Percentiles rank a stretch among this genome's conserved stretches.
phyloP scores from a whole-genome alignment of 2,113 vertebrate genomes.

The Lophius piscatorius region DNA sequence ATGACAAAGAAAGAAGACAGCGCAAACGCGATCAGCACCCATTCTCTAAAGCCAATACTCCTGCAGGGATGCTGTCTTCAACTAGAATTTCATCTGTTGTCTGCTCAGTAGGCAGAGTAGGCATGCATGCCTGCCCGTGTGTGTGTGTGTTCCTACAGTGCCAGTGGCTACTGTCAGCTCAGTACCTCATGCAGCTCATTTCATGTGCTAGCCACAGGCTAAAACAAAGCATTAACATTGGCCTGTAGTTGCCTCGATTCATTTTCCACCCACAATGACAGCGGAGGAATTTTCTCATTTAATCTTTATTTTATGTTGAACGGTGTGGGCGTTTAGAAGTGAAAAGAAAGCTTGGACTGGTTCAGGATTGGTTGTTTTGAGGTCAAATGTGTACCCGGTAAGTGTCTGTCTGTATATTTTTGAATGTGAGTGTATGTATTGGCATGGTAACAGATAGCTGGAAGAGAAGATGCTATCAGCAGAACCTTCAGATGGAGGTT shows the following conservation, averaged over 20 bases:
- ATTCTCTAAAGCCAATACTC: constrained; percentile 71
- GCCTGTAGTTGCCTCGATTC: constrained; percentile 73
- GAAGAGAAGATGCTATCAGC: constrained; percentile 55
- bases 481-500: constrained; percentile 60
- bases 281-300: constrained; percentile 63
- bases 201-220: constrained; percentile 70
- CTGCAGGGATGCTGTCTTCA: constrained; percentile 67
- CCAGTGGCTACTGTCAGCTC: constrained; percentile 76
- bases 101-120: constrained; percentile 43
- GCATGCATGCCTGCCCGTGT: constrained; percentile 26
- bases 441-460: constrained; percentile 60
- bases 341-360: constrained; percentile 56
- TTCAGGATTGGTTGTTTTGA: constrained; percentile 50
- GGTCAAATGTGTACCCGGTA: constrained; percentile 40
- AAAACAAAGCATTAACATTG: constrained; percentile 77
- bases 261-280: constrained; percentile 75
- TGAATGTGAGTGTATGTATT: constrained; percentile 37
- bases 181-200: constrained; percentile 66
- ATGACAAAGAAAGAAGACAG: constrained; percentile 63
- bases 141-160: constrained; percentile 13
- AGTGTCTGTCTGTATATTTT: constrained; percentile 50
- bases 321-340: constrained; percentile 68
- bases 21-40: constrained; percentile 68
- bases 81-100: constrained; percentile 70
- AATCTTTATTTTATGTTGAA: constrained; percentile 74